Evolutionary conservation across 2,888 invertebrate genomes (phyloP).

Genomic region (Herminia tarsipennalis): DNA sequence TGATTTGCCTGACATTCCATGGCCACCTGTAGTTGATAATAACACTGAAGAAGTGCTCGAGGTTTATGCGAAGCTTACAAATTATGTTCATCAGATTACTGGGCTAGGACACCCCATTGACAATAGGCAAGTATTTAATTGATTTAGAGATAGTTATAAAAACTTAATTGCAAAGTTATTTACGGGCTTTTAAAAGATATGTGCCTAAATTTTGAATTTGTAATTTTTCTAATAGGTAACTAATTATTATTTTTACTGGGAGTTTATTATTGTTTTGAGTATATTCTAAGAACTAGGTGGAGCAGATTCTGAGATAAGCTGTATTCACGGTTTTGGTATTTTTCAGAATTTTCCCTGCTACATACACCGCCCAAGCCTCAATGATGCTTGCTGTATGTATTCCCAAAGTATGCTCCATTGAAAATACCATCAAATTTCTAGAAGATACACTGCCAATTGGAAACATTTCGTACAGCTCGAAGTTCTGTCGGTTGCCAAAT

Average conservation of each 20-base stretch:
- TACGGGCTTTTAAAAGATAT: too few relatives aligned
- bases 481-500: slow-evolving; percentile 62
- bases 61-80: slow-evolving; percentile 28
- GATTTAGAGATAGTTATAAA: too few relatives aligned
- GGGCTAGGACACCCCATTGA: slow-evolving; percentile 42
- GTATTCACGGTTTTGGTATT: neutral
- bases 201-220: too few relatives aligned
- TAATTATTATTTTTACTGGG: too few relatives aligned
- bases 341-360: slow-evolving; percentile 48
- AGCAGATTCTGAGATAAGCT: too few relatives aligned
- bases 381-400: slow-evolving; percentile 54
- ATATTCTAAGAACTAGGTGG: too few relatives aligned
- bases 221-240: too few relatives aligned
- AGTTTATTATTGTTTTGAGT: too few relatives aligned
- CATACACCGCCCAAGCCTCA: slow-evolving; percentile 14
- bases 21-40: slow-evolving; percentile 28
- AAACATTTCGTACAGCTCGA: slow-evolving; percentile 52
- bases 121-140: slow-evolving; percentile 42
- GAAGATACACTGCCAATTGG: slow-evolving; percentile 35
- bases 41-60: slow-evolving; percentile 8
- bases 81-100: slow-evolving; percentile 41
- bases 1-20: slow-evolving; percentile 25
- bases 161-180: neutral
- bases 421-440: slow-evolving; percentile 50
- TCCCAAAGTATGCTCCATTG: slow-evolving; percentile 56